Evolutionary conservation across 2,797 vertebrate species (phyloP).

Genomic region (Notolepis coatsorum): DNA sequence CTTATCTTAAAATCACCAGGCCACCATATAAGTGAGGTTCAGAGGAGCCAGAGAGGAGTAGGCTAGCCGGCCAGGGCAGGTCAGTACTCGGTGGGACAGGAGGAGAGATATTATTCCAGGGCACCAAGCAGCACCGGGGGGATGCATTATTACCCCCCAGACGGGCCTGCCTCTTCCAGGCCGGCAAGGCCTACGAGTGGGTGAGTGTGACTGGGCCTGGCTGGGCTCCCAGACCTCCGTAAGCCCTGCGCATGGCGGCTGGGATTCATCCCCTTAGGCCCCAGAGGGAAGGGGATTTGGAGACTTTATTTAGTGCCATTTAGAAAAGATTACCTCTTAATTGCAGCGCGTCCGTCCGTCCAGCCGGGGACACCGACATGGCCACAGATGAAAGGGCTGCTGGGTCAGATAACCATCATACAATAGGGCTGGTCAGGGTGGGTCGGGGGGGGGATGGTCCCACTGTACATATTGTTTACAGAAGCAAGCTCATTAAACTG

Average conservation of each 20-base stretch:
- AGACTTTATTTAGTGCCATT: conserved; percentile 80
- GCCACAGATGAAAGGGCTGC: conserved; percentile 51
- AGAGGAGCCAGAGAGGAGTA: conserved; percentile 14
- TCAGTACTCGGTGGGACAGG: background rate
- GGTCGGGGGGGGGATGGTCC: background rate
- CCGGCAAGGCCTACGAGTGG: conserved; percentile 19
- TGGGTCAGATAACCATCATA: conserved; percentile 36
- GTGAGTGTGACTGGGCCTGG: conserved; percentile 47
- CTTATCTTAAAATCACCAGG: too few species aligned
- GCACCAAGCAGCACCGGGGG: conserved; percentile 6
- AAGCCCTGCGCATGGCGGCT: conserved; percentile 65
- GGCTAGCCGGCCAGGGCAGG: conserved; percentile 26
- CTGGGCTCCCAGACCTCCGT: conserved; percentile 63
- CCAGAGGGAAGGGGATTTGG: conserved; percentile 67
- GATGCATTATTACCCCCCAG: conserved; percentile 32
- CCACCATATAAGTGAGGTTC: too few species aligned
- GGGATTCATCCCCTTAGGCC: conserved; percentile 81
- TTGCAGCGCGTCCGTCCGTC: conserved; percentile 53
- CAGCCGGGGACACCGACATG: conserved; percentile 50
- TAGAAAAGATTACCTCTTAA: conserved; percentile 79
- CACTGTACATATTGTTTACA: background rate
- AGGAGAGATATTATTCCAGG: conserved; percentile 10
- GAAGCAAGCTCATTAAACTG: background rate
- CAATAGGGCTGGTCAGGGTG: conserved; percentile 12
- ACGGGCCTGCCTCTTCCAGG: conserved; percentile 33